A percentile compares a stretch with the other conserved stretches of the same genome.
These are phyloP conservation scores for Meganola albula DNA, from an alignment of 2,888 invertebrate genomes.

Conservation along the genomic window DNA sequence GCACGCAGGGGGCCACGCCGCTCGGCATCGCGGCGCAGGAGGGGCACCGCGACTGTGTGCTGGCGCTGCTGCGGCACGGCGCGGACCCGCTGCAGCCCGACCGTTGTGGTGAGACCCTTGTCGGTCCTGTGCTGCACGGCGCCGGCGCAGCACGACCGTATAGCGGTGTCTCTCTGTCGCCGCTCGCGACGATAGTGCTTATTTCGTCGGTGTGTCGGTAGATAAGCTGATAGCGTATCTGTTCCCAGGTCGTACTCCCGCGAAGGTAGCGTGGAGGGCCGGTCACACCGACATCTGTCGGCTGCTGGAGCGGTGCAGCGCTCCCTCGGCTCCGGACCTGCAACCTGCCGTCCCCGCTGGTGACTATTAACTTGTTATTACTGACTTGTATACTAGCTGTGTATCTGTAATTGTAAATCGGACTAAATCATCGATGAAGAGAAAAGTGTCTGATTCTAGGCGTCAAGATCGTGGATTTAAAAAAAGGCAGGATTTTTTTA, in stretches of 20 bases:
- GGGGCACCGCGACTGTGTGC: constrained; percentile 94
- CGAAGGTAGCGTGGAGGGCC: constrained; percentile 93
- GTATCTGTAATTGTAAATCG: too few species aligned
- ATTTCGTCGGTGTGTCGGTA: too few species aligned
- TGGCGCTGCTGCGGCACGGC: constrained; percentile 88
- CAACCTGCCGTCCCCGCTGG: constrained; percentile 31
- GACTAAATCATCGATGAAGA: too few species aligned
- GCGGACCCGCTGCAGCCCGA: constrained; percentile 92
- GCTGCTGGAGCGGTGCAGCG: constrained; percentile 83
- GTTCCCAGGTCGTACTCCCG: constrained; percentile 81
- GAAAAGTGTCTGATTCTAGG: too few species aligned
- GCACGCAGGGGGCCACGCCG: constrained; percentile 90
- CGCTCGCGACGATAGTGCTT: too few species aligned
- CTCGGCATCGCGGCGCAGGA: constrained; percentile 94
- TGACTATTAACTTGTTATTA: constrained; percentile 5
- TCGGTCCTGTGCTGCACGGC: too few species aligned
- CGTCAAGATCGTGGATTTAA: too few species aligned
- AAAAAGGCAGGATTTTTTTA: too few species aligned
- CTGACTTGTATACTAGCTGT: too few species aligned
- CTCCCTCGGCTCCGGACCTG: constrained; percentile 39
- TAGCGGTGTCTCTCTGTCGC: too few species aligned
- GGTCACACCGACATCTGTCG: constrained; percentile 92
- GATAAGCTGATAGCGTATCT: too few species aligned
- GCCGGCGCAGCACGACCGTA: too few species aligned
- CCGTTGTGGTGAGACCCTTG: constrained; percentile 85